Percentiles rank a stretch among this genome's conserved stretches.
These are phyloP conservation scores for Columba janthina DNA, from an alignment of 2,113 vertebrate species.

Conservation along the genomic window DNA sequence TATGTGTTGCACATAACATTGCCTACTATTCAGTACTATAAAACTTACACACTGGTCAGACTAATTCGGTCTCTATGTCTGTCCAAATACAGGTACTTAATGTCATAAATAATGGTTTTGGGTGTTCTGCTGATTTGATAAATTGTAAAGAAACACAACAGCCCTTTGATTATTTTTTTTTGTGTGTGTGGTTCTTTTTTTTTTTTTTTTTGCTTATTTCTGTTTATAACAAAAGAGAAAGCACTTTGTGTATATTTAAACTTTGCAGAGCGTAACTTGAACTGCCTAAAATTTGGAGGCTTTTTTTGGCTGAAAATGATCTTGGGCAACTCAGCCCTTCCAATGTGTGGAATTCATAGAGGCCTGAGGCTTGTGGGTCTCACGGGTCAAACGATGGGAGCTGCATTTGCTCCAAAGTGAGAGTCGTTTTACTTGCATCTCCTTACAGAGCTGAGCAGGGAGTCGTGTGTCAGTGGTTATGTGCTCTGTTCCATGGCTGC, in stretches of 20 bases:
- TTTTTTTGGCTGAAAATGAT: not conserved
- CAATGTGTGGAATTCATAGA: rapidly evolving
- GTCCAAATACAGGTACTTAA: not conserved
- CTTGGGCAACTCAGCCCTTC: not conserved
- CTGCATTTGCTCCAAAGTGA: not conserved
- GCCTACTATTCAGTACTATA: not conserved
- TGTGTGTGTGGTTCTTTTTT: not conserved
- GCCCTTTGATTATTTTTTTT: not conserved
- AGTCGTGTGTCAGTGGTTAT: rapidly evolving
- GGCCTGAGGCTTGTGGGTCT: not conserved
- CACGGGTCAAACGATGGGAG: not conserved
- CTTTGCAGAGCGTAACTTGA: not conserved
- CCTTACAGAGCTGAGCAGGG: rapidly evolving
- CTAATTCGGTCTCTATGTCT: not conserved
- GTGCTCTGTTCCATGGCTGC: not conserved
- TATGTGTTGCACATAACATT: not conserved
- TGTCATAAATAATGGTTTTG: not conserved
- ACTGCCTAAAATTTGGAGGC: not conserved
- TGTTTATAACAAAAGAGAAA: not conserved
- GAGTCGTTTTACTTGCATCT: not conserved
- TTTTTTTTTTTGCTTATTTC: not conserved
- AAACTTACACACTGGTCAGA: not conserved
- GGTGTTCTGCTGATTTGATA: not conserved
- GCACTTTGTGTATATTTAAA: not conserved
- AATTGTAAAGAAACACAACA: not conserved